Percentiles rank a stretch among this genome's conserved stretches.
These are phyloP conservation scores for Oxytorus armatus DNA, from an alignment of 2,888 invertebrate species.

Conservation along the genomic window DNA sequence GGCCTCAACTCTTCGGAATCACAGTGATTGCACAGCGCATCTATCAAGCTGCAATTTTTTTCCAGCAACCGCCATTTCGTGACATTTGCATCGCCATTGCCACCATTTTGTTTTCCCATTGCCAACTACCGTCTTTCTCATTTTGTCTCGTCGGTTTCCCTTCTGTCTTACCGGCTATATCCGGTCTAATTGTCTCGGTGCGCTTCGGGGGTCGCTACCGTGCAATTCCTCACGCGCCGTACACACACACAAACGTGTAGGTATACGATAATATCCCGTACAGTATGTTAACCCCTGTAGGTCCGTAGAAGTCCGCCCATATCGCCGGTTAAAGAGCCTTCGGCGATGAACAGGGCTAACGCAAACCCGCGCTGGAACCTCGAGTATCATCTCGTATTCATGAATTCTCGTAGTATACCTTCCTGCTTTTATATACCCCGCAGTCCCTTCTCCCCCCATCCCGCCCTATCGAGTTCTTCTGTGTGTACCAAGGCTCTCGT, in stretches of 20 bases:
- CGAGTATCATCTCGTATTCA: conserved; percentile 71
- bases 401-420: conserved; percentile 70
- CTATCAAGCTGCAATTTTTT: background rate
- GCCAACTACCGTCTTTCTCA: background rate
- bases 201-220: conserved; percentile 35
- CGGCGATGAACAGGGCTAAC: conserved; percentile 50
- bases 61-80: background rate
- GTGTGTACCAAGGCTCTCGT: background rate
- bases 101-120: background rate
- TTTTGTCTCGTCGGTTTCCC: no score
- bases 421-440: conserved; percentile 61
- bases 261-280: conserved; percentile 41
- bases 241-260: conserved; percentile 12
- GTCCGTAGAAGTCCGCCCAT: background rate
- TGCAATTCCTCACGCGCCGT: conserved; percentile 20
- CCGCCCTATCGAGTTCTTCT: conserved; percentile 53
- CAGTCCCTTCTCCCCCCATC: conserved; percentile 54
- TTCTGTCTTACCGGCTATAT: conserved; percentile 9
- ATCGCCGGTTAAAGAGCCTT: conserved; percentile 32
- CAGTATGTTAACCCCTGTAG: conserved; percentile 22
- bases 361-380: conserved; percentile 62
- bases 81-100: no score
- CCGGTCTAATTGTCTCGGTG: conserved; percentile 53
- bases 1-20: no score
- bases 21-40: no score